Base-by-base conservation (phyloP, 2,113 vertebrate species). In the Sorex araneus region DNA sequence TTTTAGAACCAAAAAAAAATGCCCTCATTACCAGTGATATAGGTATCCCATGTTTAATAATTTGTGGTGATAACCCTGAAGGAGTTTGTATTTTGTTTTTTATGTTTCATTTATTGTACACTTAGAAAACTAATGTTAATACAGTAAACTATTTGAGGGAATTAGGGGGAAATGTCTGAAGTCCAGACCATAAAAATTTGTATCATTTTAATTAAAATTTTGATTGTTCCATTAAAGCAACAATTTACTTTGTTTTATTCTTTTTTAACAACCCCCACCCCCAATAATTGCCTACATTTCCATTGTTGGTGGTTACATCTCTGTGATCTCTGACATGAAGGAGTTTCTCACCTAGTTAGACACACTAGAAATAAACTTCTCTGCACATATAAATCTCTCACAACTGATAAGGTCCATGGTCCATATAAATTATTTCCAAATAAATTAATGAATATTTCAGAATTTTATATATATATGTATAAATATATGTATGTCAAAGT, bases 1-100 rank as follows among this genome's bases (percentile, higher is more conserved):
- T 94, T 97, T 97, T 97, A 78, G 86, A 75, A n/a, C 28, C 69
- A 69, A 77, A 95, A 97, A 57, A 92, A n/a, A 89, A 32, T 87
- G 63, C 64, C 80, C 95, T 95, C 30, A 21, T 43, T 94, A 78
- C 84, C 47, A 94, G 89, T 10, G 36, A 64, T 94, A 95, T 97
- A 93, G 28, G 40, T 25, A 95, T 28, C 60, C 84, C 89, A 54
- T 8, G 70, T 40, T 13, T 92, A 84, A 94, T 90, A 73, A 94
- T 66, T 95, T 92, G 86, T 3, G 19, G 8, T 70, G 36, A 30
- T 63, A 91, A 67, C 45, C 66, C 23, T 81, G 12, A 94, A 97
- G 23, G 10, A 84, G 0, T 47, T 66, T 54, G 8, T 82, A 7
- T 60, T 87, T 60, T 36, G 5, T 81, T 76, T 18, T 87, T 3